These are phyloP conservation scores for Phyto melanocephala DNA, from an alignment of 2,888 invertebrate genomes.

Conservation along the genomic window DNA sequence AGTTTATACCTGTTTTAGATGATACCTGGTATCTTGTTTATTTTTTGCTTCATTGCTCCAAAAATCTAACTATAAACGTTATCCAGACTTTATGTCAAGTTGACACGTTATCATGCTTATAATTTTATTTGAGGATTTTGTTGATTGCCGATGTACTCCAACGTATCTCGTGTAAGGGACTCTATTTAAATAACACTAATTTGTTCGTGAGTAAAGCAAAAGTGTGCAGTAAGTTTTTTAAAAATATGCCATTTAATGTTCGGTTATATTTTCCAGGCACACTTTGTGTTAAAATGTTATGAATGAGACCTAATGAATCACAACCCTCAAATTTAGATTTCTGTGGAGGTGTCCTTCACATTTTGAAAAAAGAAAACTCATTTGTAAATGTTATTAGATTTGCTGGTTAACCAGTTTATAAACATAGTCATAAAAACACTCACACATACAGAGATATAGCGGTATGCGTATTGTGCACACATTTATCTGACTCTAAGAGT, in stretches of 20 bases:
- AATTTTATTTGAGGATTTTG: no score
- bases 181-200: no score
- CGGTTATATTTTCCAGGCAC: background rate
- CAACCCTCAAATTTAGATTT: background rate
- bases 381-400: background rate
- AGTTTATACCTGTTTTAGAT: no score
- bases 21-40: no score
- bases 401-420: conserved; percentile 24
- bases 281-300: background rate
- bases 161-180: no score
- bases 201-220: no score
- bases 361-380: background rate
- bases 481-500: background rate
- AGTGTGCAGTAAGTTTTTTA: no score
- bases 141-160: no score
- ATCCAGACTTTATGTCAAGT: no score
- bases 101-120: no score
- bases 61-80: no score
- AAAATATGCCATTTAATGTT: background rate
- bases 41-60: no score
- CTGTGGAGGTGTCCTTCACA: background rate
- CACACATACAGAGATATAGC: background rate
- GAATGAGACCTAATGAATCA: background rate
- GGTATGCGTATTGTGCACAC: background rate
- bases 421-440: conserved; percentile 6